Base-by-base conservation (phyloP, 2,113 vertebrate genomes). In the Gobio gobio region DNA sequence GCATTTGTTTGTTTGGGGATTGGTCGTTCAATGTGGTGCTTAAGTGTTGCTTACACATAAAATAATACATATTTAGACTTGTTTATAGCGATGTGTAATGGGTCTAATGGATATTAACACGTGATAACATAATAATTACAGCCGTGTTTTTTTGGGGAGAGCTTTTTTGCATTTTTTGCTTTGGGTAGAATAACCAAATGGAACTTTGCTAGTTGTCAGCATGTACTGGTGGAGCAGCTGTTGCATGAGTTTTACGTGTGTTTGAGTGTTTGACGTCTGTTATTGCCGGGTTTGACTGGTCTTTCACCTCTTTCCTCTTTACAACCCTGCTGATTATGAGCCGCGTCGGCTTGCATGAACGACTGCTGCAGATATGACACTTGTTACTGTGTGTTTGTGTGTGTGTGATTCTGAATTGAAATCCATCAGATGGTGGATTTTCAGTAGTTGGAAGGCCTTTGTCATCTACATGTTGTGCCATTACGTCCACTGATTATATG, bases 161-260 rank as follows among this genome's bases (percentile, higher is more conserved):
- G 51, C 20, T 68, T 80, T 61, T 59, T 75, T 82, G 29, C 18
- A 58, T 56, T 12, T 70, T 51, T 54, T 59, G 49, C n/a, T 66
- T 29, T 14, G 63, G 10, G 56, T 45, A 18, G n/a, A 40, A 43
- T 24, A 7, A 40, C 4, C 10, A 10, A 64, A 36, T 36, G 13
- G 40, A 20, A 12, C 18, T 73, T 80, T 70, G 61, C 24, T 85
- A 61, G 78, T 86, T 61, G 56, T 82, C 26, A 49, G 88, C 85
- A 90, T 89, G 89, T 85, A 72, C 76, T 84, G 79, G 58, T 85
- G 78, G 72, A 85, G 72, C 74, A 77, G 79, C 80, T 87, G 77
- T 86, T 86, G 88, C 87, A 87, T 87, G 88, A 63, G 78, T 83
- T 59, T 43, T 18, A 70, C 24, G 78, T 51, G 78, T 61, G 78